Evolutionary conservation across 2,888 invertebrate genomes (phyloP), one percentile per base, ranked within the genome.

Genomic region (Cremastinae sp.): DNA sequence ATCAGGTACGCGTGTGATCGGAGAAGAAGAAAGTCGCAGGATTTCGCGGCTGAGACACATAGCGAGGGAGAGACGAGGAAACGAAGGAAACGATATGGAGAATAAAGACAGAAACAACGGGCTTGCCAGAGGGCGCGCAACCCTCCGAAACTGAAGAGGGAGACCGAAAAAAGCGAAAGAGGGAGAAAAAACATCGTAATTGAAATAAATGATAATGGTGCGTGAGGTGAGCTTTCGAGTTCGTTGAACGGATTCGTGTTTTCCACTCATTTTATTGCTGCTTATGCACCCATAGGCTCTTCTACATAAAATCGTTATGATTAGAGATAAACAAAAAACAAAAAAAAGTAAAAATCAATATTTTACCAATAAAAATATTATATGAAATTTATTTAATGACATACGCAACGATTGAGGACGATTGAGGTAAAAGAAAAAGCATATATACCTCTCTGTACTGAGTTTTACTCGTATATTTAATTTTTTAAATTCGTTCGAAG

Each of bases 131-230:
- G 64, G 71, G 59, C 64, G 41, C 36, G 41, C 59, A 58, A 71
- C 61, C 68, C 69, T 70, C 78, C 68, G 56, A 20, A 36, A 12
- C 18, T 5, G 43, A 34, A 66, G 61, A 28, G 69, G 10, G 38
- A 38, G 20, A 38, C n/a, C n/a, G n/a, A 41, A 22, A 43, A 43
- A 22, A 14, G 10, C 2, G 18, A 22, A 28, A 53, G 53, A 53
- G n/a, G 7, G 53, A n/a, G 53, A n/a, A 5, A 53, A 12, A 28
- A 28, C 74, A 65, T 75, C 65, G 75, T 64, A 79, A 79, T 79
- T 78, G 79, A 76, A 79, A 79, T 74, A 69, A 75, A 78, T 75
- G 78, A 62, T 78, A 78, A 78, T 78, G 56, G 58, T 14, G 51
- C 41, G 78, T 59, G 49, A 16, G 16, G 12, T 43, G 53, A 69